Evolutionary conservation across 35 echinoderm and acorn worm genomes (phyloP), one percentile per base, ranked within the genome.

Genomic region (Hemicentrotus pulcherrimus): DNA sequence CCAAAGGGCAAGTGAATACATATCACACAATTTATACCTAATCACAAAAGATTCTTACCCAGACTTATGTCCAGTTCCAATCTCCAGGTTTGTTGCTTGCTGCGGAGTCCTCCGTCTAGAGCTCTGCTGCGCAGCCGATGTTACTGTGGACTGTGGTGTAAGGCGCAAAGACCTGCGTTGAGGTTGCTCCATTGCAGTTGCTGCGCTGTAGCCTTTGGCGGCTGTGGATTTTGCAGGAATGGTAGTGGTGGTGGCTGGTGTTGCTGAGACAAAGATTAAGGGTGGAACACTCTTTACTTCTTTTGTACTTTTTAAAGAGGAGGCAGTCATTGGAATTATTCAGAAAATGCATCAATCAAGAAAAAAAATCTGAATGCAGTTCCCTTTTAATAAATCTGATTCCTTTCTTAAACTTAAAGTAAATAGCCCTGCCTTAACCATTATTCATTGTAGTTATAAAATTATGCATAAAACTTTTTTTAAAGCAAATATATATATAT

Each of bases 141-240:
- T 98, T 95, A 55, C 97, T 98, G 78, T 98, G 97, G 13, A 85
- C 61, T 24, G 96, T 93, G 18, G 96, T 78, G 65, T 78, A 78
- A 78, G 65, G 65, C 65, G 65, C 22, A 78, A n/a, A 28, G 65
- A 78, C 65, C 65, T 78, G 65, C 65, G 50, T 55, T 55, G 65
- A 78, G 65, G 65, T 78, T 78, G 65, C 18, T n/a, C 65, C 7
- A 8, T 78, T 28, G 65, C 65, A 78, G 18, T 78, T 28, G 19
- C 65, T 78, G 65, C 4, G 28, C 19, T 78, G 65, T 28, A 28
- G 22, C 65, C 65, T 78, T 78, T 78, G 65, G 65, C n/a, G 65
- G 65, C 19, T 78, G 65, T 22, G 65, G 65, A 8, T n/a, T 2
- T n/a, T n/a, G 18, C 2, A 78, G 19, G 65, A 78, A n/a, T 28